phyloP scores from a whole-genome alignment of 2,113 vertebrate species.

The Stegostoma tigrinum region DNA sequence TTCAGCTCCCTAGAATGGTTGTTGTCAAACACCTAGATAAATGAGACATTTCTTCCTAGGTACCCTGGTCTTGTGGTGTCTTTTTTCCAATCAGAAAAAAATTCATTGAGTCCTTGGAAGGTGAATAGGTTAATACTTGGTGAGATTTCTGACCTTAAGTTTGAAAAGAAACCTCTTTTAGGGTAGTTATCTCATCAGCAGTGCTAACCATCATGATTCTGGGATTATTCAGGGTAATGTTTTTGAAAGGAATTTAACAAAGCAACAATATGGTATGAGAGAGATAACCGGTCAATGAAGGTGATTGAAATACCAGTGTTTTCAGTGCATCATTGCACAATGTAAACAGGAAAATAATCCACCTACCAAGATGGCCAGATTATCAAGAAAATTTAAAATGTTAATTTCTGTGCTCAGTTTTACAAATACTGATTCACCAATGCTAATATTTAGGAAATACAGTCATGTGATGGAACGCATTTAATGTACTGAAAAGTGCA shows the following conservation, averaged over 20 bases:
- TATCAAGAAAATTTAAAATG: slow-evolving; percentile 7
- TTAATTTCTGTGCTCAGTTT: background rate
- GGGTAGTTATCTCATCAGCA: background rate
- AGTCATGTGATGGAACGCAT: background rate
- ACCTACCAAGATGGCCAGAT: background rate
- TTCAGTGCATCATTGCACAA: background rate
- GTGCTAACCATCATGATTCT: background rate
- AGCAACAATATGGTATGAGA: background rate
- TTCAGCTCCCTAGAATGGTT: slow-evolving; percentile 26
- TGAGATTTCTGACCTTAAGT: background rate
- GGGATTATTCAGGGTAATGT: background rate
- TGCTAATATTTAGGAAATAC: background rate
- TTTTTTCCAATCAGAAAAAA: background rate
- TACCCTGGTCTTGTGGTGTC: background rate
- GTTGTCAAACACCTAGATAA: slow-evolving; percentile 22
- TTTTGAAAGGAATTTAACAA: slow-evolving; percentile 3
- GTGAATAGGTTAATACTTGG: background rate
- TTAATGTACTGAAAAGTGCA: background rate
- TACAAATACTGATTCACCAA: background rate
- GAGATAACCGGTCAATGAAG: background rate
- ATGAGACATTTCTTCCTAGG: background rate
- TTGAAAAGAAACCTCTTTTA: background rate
- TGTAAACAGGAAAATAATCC: background rate
- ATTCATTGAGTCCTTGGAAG: background rate
- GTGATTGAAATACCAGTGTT: background rate